Conservation (phyloP, 2,888 invertebrate genomes). For the Nudaria mundana region DNA sequence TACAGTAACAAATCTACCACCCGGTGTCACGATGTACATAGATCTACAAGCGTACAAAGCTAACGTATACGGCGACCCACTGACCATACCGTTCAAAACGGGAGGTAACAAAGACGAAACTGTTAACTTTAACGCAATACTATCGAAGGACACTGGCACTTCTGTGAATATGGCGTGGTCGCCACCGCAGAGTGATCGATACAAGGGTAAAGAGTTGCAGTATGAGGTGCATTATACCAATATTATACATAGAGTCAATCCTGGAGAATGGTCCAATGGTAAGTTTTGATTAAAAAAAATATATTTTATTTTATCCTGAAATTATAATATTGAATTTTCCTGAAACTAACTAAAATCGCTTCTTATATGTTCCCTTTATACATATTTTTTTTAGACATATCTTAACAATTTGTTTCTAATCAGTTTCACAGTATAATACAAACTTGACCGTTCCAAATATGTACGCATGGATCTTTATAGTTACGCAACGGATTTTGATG, state of each 20-base stretch:
- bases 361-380: too few species aligned
- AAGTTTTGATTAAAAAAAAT: too few species aligned
- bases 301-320: too few species aligned
- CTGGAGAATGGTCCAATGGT: conserved; percentile 81
- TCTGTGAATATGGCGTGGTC: conserved; percentile 85
- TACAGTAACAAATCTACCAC: conserved; percentile 78
- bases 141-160: conserved; percentile 80
- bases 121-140: conserved; percentile 70
- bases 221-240: conserved; percentile 89
- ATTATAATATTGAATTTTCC: too few species aligned
- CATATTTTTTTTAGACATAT: too few species aligned
- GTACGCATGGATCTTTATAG: too few species aligned
- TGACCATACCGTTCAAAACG: conserved; percentile 68
- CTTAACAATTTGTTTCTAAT: too few species aligned
- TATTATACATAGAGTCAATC: conserved; percentile 45
- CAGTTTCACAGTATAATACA: too few species aligned
- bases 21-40: conserved; percentile 74
- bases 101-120: conserved; percentile 74
- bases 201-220: conserved; percentile 53
- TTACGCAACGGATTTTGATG: too few species aligned
- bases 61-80: conserved; percentile 76
- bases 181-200: conserved; percentile 80
- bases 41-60: conserved; percentile 84
- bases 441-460: too few species aligned
- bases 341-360: too few species aligned